Percentiles rank a stretch among this genome's conserved stretches.
Evolutionary conservation across 1,140 invertebrate species (phyloP).

Genomic region (Goniozus legneri): DNA sequence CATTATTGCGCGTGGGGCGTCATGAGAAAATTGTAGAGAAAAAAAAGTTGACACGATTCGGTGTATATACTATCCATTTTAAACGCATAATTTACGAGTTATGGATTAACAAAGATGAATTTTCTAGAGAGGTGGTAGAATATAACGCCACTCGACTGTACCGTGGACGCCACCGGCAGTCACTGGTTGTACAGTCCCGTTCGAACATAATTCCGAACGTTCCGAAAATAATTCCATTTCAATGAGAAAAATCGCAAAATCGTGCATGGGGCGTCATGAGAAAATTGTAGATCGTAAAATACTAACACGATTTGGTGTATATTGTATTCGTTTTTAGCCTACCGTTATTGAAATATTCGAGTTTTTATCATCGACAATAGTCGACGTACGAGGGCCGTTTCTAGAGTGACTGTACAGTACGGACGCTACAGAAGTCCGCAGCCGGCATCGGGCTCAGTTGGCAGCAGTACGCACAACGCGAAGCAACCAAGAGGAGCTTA

Average conservation of each 20-base stretch:
- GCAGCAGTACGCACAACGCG: conserved; percentile 48
- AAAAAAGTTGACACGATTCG: conserved; percentile 40
- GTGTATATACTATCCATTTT: conserved; percentile 26
- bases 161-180: conserved; percentile 39
- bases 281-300: conserved; percentile 42
- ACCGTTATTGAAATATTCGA: conserved; percentile 27
- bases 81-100: conserved; percentile 12
- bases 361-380: conserved; percentile 10
- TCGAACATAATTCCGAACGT: conserved; percentile 4
- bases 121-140: conserved; percentile 12
- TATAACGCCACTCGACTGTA: conserved; percentile 26
- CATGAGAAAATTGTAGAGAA: conserved; percentile 34
- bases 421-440: conserved; percentile 43
- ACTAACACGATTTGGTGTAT: conserved; percentile 45
- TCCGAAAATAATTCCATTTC: conserved; percentile 10
- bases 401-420: conserved; percentile 35
- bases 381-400: conserved; percentile 12
- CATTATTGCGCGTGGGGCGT: conserved; percentile 36
- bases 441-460: conserved; percentile 50
- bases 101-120: conserved; percentile 23
- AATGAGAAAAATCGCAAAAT: conserved; percentile 28
- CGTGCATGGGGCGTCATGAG: conserved; percentile 36
- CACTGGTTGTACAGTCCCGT: conserved; percentile 24
- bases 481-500: conserved; percentile 26
- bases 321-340: conserved; percentile 22